Evolutionary conservation across 2,888 invertebrate species (phyloP), one percentile per base, ranked within the genome.

Genomic region (Morpho deidamia): DNA sequence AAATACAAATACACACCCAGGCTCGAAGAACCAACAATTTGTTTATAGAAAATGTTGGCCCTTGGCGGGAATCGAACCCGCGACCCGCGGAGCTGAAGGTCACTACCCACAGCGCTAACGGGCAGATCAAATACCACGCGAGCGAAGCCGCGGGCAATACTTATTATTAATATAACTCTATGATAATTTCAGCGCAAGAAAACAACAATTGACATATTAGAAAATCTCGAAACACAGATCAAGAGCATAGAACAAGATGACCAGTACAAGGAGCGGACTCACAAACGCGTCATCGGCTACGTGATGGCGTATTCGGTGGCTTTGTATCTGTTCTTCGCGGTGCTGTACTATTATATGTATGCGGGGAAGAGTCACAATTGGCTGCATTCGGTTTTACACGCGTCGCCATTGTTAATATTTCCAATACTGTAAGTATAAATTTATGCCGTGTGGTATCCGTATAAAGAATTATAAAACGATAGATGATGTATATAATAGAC

Each of bases 221-320:
- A 95, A 70, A 91, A 92, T 57, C 90, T 96, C 58, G 96, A 96
- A 79, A 90, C 91, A 83, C 93, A 96, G 74, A 96, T 98, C 49
- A 93, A 93, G 68, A 90, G 92, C 37, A 95, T 97, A 53, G 96
- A 97, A 74, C 92, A 93, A 71, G 96, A 95, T 87, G 93, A 95
- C 11, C 91, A 93, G 49, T 93, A 92, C 71, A 97, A 96, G 14
- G 95, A 97, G 74, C 93, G 94, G 71, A 92, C 92, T 42, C 95
- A 96, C 76, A 95, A 95, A 73, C 93, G 94, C 47, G 93, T 97
- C 60, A 94, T 97, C 46, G 95, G 95, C 41, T 93, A 94, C 67
- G 92, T 98, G 50, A 91, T 92, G 79, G 91, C 91, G 58, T 92
- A 93, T 63, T 94, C 94, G 3, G 92, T 95, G 39, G 93, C 93